Evolutionary conservation across 2,888 invertebrate species (phyloP).

Genomic region (Zygaena filipendulae): DNA sequence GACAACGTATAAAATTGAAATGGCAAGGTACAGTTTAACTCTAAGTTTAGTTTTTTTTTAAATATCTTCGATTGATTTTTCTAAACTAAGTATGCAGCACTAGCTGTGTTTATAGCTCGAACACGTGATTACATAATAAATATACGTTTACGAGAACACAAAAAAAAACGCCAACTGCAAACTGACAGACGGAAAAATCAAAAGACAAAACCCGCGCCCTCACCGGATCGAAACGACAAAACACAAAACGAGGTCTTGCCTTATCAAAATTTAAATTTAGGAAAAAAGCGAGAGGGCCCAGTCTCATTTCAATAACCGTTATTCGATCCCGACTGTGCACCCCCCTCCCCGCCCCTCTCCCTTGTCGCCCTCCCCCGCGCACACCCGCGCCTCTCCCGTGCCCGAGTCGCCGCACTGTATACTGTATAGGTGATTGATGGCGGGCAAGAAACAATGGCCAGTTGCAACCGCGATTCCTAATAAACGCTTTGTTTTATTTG

Average conservation of each 20-base stretch:
- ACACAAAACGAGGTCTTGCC: conserved; percentile 61
- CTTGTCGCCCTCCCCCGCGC: conserved; percentile 22
- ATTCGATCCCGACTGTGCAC: conserved; percentile 41
- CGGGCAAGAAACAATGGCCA: conserved; percentile 61
- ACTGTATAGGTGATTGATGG: conserved; percentile 61
- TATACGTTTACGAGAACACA: too few relatives aligned
- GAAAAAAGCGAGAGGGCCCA: conserved; percentile 60
- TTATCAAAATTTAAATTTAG: conserved; percentile 69
- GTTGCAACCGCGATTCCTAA: conserved; percentile 60
- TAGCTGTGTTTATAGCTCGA: too few relatives aligned
- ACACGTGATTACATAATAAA: too few relatives aligned
- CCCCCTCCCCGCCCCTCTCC: conserved; percentile 21
- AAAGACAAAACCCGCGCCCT: conserved; percentile 51
- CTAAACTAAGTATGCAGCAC: too few relatives aligned
- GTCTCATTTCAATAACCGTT: conserved; percentile 69
- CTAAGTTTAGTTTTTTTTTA: too few relatives aligned
- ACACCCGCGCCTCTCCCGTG: conserved; percentile 22
- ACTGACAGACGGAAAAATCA: conserved; percentile 43
- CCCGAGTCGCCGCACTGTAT: too few relatives aligned
- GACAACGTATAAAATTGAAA: too few relatives aligned
- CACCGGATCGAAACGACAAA: conserved; percentile 44
- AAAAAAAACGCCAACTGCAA: too few relatives aligned
- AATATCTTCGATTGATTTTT: too few relatives aligned
- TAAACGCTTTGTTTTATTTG: conserved; percentile 67
- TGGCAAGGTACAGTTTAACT: too few relatives aligned